phyloP scores from a whole-genome alignment of 2,113 vertebrate genomes.

The Macaca nemestrina region DNA sequence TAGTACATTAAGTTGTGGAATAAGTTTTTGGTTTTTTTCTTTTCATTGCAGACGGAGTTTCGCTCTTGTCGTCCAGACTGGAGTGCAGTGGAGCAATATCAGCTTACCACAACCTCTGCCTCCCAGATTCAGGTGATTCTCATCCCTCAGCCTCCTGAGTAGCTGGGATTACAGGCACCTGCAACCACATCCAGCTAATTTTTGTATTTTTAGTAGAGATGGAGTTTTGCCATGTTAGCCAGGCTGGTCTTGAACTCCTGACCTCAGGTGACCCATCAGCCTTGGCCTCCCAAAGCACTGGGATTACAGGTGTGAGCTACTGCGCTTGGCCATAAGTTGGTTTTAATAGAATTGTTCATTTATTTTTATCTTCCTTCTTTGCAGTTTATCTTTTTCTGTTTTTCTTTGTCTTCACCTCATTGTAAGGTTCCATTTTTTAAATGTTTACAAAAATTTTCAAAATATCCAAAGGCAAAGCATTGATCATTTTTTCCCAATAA shows the following conservation, averaged over 20 bases:
- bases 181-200: background rate
- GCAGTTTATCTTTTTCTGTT: background rate
- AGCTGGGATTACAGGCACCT: background rate
- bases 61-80: background rate
- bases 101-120: no score
- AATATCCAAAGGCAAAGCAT: background rate
- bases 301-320: background rate
- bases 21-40: background rate
- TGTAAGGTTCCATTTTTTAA: background rate
- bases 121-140: background rate
- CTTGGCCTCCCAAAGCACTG: background rate
- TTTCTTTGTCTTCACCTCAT: background rate
- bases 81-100: background rate
- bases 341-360: background rate
- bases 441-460: background rate
- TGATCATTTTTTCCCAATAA: background rate
- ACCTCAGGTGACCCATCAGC: background rate
- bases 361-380: background rate
- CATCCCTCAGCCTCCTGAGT: background rate
- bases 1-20: background rate
- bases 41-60: background rate
- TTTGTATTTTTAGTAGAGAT: background rate
- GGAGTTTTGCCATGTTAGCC: background rate
- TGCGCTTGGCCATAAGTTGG: background rate
- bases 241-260: background rate